Evolutionary conservation across 1,140 invertebrate genomes (phyloP).

Genomic region (Mylabris phalerata): DNA sequence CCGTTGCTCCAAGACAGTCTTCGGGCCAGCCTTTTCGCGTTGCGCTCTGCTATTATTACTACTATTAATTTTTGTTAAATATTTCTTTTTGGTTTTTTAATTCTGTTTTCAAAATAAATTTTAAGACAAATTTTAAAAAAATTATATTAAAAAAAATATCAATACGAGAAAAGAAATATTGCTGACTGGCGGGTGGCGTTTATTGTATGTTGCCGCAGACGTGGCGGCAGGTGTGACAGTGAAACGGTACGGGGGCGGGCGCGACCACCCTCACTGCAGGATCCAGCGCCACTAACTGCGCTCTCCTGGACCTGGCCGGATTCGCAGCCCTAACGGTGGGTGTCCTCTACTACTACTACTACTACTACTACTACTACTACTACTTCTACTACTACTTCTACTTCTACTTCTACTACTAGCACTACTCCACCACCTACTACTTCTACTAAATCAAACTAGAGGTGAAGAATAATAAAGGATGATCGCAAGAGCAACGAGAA

Average conservation of each 20-base stretch:
- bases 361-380: background rate
- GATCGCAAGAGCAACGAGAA: no score
- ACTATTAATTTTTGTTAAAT: constrained; percentile 4
- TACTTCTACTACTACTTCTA: no score
- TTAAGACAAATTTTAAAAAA: background rate
- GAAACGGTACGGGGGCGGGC: constrained; percentile 16
- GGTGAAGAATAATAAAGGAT: no score
- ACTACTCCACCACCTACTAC: no score
- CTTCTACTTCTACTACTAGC: no score
- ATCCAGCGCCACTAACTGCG: constrained; percentile 31
- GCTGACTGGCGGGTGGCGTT: constrained; percentile 23
- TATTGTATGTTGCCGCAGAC: constrained; percentile 17
- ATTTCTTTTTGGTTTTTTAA: no score
- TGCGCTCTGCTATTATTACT: constrained; percentile 4
- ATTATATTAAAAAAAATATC: background rate
- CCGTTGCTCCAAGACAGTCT: constrained; percentile 44
- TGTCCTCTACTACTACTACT: constrained; percentile 8
- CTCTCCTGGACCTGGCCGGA: constrained; percentile 39
- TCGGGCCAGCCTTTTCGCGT: constrained; percentile 39
- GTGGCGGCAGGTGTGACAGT: constrained; percentile 18
- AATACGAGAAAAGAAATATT: constrained; percentile 8
- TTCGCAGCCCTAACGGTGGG: constrained; percentile 36
- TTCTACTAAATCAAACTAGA: no score
- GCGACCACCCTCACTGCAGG: constrained; percentile 24
- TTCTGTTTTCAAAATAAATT: background rate